Percentiles rank a stretch among this genome's conserved stretches.
Evolutionary conservation across 2,113 vertebrate genomes (phyloP).

Genomic region (Octodon degus): DNA sequence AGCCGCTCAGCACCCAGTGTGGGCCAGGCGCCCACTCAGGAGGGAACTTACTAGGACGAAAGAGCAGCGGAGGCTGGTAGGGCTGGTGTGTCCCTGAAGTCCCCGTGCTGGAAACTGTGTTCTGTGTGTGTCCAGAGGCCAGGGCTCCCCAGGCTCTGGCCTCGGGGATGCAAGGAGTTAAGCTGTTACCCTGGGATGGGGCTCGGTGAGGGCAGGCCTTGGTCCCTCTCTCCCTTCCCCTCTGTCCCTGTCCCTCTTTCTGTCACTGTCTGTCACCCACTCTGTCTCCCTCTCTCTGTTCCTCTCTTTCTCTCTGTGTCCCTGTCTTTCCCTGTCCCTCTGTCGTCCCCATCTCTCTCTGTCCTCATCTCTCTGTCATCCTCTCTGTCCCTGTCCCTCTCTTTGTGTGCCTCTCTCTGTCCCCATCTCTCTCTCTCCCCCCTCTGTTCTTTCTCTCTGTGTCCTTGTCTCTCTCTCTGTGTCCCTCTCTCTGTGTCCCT

Average conservation of each 20-base stretch:
- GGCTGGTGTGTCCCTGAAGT: neutral
- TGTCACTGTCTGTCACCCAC: no score
- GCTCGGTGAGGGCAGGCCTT: neutral
- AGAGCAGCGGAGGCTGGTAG: neutral
- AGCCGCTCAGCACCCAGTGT: neutral
- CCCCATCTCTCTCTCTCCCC: no score
- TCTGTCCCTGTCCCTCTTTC: neutral
- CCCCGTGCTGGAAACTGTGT: neutral
- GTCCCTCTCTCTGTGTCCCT: no score
- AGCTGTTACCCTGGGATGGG: neutral
- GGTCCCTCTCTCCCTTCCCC: neutral
- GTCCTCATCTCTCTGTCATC: no score
- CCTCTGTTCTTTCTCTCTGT: no score
- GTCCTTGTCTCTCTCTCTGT: no score
- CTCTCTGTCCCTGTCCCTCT: no score
- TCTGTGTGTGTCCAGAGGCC: no score
- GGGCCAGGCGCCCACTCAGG: accelerated
- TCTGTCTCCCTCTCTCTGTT: neutral
- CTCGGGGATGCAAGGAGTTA: neutral
- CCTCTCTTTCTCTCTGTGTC: neutral
- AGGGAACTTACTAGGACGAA: neutral
- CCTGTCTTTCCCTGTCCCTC: neutral
- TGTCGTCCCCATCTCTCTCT: neutral
- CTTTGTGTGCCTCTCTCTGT: no score
- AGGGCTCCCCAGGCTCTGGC: neutral